phyloP scores from a whole-genome alignment of 2,113 vertebrate genomes.

The Tyto alba region DNA sequence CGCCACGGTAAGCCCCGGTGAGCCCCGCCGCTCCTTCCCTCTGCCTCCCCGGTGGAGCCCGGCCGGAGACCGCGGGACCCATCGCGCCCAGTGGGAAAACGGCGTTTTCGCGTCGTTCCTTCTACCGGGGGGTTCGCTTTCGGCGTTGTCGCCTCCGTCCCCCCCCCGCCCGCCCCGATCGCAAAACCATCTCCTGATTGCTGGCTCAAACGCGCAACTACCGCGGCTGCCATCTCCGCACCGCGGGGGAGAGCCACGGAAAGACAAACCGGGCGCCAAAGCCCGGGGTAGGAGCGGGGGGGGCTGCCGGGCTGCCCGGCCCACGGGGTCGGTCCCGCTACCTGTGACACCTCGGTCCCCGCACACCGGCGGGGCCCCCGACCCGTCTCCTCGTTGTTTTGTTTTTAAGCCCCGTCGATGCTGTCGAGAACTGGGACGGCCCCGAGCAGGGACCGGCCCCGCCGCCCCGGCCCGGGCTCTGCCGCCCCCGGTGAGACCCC shows the following conservation, averaged over 20 bases:
- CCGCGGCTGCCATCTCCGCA: neutral
- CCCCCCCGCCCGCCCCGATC: too few relatives aligned
- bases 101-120: neutral
- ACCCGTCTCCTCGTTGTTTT: neutral
- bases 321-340: neutral
- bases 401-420: conserved; percentile 51
- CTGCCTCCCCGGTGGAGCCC: neutral
- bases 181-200: neutral
- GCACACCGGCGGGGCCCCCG: conserved; percentile 49
- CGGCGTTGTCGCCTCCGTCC: neutral
- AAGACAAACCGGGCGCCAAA: neutral
- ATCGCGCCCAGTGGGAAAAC: neutral
- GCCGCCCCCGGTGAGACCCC: neutral
- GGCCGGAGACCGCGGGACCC: neutral
- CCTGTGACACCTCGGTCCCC: conserved; percentile 52
- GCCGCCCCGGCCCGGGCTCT: too few relatives aligned
- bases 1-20: neutral
- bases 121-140: neutral
- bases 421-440: neutral
- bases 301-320: neutral
- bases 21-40: neutral
- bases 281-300: neutral
- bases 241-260: neutral
- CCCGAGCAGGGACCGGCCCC: too few relatives aligned
- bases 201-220: neutral